Evolutionary conservation across 2,888 invertebrate species (phyloP).

Genomic region (Drosophila suboccidentalis): DNA sequence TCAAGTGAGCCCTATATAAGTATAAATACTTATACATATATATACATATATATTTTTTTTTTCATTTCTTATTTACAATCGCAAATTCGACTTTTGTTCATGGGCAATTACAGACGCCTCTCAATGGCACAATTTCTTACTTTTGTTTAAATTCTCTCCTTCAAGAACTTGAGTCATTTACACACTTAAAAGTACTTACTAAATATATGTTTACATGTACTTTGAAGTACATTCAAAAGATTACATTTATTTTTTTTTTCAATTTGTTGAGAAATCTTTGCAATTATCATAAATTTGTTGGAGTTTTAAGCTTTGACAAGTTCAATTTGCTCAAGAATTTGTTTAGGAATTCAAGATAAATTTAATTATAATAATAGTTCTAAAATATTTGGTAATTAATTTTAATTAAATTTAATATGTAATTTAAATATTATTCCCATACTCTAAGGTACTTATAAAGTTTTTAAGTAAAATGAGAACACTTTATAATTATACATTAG

Average conservation of each 20-base stretch:
- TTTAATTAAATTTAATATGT: no score
- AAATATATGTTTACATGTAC: neutral
- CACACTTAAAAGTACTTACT: neutral
- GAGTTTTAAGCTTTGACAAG: constrained; percentile 5
- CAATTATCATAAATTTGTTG: constrained; percentile 32
- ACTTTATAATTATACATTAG: neutral
- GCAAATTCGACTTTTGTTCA: constrained; percentile 29
- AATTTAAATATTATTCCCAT: no score
- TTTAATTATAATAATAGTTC: neutral
- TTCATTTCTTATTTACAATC: constrained; percentile 29
- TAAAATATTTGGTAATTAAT: neutral
- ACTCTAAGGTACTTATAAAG: neutral
- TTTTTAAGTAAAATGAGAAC: neutral
- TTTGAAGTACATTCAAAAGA: neutral
- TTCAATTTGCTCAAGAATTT: constrained; percentile 26
- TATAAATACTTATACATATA: neutral
- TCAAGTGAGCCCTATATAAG: constrained; percentile 28
- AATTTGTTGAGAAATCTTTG: constrained; percentile 11
- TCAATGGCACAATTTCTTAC: constrained; percentile 28
- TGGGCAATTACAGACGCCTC: constrained; percentile 28
- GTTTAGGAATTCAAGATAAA: neutral
- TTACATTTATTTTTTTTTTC: neutral
- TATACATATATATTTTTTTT: neutral
- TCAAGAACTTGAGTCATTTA: constrained; percentile 18
- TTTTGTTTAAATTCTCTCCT: constrained; percentile 1